Evolutionary conservation across 2,113 vertebrate genomes (phyloP).

Genomic region (Ranitomeya imitator): DNA sequence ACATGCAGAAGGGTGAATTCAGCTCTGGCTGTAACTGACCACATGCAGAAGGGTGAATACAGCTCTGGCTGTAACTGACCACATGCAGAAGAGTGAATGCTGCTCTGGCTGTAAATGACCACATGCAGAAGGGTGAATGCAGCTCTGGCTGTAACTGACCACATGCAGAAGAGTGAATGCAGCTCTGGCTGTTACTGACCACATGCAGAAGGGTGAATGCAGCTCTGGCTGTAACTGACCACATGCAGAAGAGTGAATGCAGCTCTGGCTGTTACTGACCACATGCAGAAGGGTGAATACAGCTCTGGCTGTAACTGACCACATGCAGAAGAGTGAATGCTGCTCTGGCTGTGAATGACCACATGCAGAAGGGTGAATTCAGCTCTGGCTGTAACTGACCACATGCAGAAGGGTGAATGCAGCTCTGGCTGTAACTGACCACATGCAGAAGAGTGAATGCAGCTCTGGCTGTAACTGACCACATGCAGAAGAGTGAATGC

Average conservation of each 20-base stretch:
- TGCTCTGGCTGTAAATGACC: not conserved
- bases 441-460: no score
- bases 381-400: not conserved
- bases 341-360: not conserved
- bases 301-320: not conserved
- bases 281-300: not conserved
- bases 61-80: not conserved
- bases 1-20: not conserved
- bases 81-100: not conserved
- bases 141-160: not conserved
- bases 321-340: not conserved
- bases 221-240: not conserved
- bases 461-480: no score
- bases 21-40: not conserved
- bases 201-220: not conserved
- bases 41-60: not conserved
- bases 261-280: not conserved
- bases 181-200: not conserved
- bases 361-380: not conserved
- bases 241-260: not conserved
- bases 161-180: not conserved
- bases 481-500: no score
- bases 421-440: not conserved
- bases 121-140: not conserved
- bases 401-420: not conserved